Evolutionary conservation across 2,797 vertebrate species (phyloP), one percentile per base, ranked within the genome.

Genomic region (Pangasius sanitwongsei): DNA sequence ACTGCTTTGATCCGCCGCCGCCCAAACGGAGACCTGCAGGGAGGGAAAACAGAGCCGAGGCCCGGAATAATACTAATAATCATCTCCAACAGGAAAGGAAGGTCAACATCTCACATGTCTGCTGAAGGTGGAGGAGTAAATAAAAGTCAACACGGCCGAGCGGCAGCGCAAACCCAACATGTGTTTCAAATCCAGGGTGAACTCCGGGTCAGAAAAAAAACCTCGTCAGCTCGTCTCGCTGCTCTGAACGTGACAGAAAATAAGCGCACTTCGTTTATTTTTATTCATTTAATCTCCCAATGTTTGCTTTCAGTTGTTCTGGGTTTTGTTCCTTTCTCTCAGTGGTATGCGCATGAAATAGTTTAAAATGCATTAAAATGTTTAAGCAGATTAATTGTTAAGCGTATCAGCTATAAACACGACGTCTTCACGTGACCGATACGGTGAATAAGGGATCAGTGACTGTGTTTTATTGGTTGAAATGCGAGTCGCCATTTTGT

Each of bases 21-120:
- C 83, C 90, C 86, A 65, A 61, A 89, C 63, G 69, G 86, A 86
- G 72, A 88, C 90, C 89, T 83, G 63, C 86, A 3, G 90, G 75
- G 90, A 92, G 78, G 6, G 67, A 87, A 91, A 92, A 91, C 86
- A 92, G 74, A 86, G 41, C 69, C 74, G 23, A 50, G 83, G 91
- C 89, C 88, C 89, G 78, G 34, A 37, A 59, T 63, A 83, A 44
- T 83, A 41, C 37, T 41, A n/a, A 82, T 77, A 90, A 89, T 67
- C 90, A 89, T 41, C 48, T 72, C 81, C n/a, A 65, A 65, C 75
- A 82, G 53, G 80, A 80, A 83, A 77, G 65, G 50, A 81, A 48
- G 59, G 86, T 87, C 88, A 75, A 65, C 50, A 86, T 59, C 88
- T 75, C 69, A 77, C 61, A 72, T 72, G 89, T 89, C 85, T 77